phyloP scores from a whole-genome alignment of 2,888 invertebrate species.

The Trachelus stipa region DNA sequence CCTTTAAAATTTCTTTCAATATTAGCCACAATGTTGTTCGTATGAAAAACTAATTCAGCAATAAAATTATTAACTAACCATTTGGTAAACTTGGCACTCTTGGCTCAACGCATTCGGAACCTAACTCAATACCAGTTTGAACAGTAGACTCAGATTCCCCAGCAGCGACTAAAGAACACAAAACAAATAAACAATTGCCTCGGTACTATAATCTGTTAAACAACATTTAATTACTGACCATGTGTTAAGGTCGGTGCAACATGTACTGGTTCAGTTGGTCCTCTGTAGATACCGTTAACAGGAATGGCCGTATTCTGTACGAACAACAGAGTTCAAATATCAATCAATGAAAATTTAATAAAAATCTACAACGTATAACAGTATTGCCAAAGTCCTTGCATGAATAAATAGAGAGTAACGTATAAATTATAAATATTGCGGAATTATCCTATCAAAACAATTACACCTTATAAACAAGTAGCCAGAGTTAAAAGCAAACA shows the following conservation, averaged over 20 bases:
- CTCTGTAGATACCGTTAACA: slow-evolving; percentile 88
- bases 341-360: slow-evolving; percentile 3
- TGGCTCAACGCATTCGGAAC: slow-evolving; percentile 73
- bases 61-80: slow-evolving; percentile 42
- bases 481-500: not conserved
- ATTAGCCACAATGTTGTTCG: not conserved
- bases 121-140: slow-evolving; percentile 74
- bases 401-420: not conserved
- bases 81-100: slow-evolving; percentile 54
- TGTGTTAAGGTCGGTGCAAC: slow-evolving; percentile 55
- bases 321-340: slow-evolving; percentile 28
- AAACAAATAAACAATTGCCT: not conserved
- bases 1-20: not conserved
- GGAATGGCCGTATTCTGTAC: slow-evolving; percentile 90
- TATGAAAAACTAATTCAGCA: slow-evolving; percentile 3
- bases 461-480: not conserved
- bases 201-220: not conserved
- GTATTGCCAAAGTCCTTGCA: not conserved
- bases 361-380: slow-evolving; percentile 10
- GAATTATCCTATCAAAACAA: not conserved
- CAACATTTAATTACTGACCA: slow-evolving; percentile 42
- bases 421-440: not conserved
- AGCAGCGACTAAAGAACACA: slow-evolving; percentile 40
- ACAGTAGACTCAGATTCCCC: slow-evolving; percentile 62
- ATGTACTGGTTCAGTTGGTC: slow-evolving; percentile 67